Evolutionary conservation across 2,113 vertebrate genomes (phyloP).

Genomic region (Crocuta crocuta): DNA sequence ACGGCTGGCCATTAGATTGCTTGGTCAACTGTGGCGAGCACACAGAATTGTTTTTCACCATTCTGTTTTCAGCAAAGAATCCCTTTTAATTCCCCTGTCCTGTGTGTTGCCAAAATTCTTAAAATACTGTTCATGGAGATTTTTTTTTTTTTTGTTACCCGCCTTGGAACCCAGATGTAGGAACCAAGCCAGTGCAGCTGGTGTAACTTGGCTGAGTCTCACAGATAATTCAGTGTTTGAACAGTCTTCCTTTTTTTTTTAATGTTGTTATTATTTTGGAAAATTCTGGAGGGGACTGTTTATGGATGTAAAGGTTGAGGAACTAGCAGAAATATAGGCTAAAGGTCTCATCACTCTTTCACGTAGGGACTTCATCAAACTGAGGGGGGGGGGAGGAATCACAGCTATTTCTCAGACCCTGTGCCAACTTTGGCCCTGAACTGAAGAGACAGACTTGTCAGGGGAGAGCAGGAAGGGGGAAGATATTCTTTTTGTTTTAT

Average conservation of each 20-base stretch:
- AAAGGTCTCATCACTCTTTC: slow-evolving; percentile 6
- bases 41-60: slow-evolving; percentile 83
- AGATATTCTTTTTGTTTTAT: neutral
- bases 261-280: slow-evolving; percentile 69
- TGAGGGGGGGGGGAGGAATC: neutral
- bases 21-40: slow-evolving; percentile 81
- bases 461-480: rapidly evolving
- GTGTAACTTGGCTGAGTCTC: slow-evolving; percentile 79
- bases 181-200: slow-evolving; percentile 85
- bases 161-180: slow-evolving; percentile 84
- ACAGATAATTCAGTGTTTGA: slow-evolving; percentile 79
- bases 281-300: slow-evolving; percentile 44
- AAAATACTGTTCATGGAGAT: slow-evolving; percentile 86
- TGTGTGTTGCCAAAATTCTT: slow-evolving; percentile 83
- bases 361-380: neutral
- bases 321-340: neutral
- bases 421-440: neutral
- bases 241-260: slow-evolving; percentile 54
- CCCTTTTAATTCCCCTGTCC: slow-evolving; percentile 76
- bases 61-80: slow-evolving; percentile 84
- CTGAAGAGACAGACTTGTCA: neutral
- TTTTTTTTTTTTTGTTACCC: slow-evolving; percentile 81
- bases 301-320: slow-evolving; percentile 53
- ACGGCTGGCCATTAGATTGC: slow-evolving; percentile 78
- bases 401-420: neutral